Evolutionary conservation across 2,113 vertebrate species (phyloP).

Genomic region (Plotosus lineatus): DNA sequence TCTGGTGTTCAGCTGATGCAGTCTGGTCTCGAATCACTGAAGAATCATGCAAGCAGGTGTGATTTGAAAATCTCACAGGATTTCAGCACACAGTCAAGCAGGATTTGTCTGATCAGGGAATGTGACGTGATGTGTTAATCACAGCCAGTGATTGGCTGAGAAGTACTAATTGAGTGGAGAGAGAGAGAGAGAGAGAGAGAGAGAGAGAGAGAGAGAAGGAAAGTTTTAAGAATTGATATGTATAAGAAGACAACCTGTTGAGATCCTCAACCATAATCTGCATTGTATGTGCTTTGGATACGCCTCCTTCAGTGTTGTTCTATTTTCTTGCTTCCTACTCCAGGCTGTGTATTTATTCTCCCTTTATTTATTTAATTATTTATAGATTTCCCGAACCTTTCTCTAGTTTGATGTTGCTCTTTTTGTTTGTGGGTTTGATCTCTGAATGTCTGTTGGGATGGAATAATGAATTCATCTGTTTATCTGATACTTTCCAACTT

Average conservation of each 20-base stretch:
- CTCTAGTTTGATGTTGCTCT: not conserved
- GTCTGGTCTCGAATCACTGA: slow-evolving; percentile 38
- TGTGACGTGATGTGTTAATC: slow-evolving; percentile 5
- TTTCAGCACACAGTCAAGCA: not conserved
- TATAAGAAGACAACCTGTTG: not conserved
- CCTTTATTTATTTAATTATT: too few species aligned
- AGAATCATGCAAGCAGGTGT: slow-evolving; percentile 16
- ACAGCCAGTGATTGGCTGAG: not conserved
- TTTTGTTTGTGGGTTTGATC: too few species aligned
- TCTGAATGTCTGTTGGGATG: not conserved
- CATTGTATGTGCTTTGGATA: not conserved
- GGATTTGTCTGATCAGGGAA: slow-evolving; percentile 14
- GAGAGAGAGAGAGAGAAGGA: not conserved
- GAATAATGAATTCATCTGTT: not conserved
- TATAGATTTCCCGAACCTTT: not conserved
- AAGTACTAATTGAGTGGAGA: not conserved
- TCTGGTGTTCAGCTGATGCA: slow-evolving; percentile 72
- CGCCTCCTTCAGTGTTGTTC: too few species aligned
- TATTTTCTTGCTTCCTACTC: not conserved
- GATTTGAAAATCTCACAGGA: slow-evolving; percentile 12
- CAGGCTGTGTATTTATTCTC: too few species aligned
- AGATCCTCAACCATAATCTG: not conserved
- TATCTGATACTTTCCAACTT: not conserved
- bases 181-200: not conserved
- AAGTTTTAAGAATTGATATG: not conserved